A percentile compares a stretch with the other conserved stretches of the same genome.
Conservation (phyloP, 2,888 invertebrate species). For the Acleris holmiana region DNA sequence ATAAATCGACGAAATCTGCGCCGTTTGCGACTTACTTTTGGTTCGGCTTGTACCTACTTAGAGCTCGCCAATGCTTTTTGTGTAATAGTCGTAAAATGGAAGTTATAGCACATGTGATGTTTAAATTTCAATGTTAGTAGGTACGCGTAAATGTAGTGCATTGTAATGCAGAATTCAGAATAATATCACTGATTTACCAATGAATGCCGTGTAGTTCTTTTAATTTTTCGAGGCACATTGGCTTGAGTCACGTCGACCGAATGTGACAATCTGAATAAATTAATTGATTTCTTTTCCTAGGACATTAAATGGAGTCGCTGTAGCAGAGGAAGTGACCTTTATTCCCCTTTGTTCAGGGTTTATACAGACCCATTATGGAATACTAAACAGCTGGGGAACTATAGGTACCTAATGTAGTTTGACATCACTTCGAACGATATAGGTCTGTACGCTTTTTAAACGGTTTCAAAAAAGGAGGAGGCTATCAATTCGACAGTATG, state of each 20-base stretch:
- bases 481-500: no score
- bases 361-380: conserved; percentile 27
- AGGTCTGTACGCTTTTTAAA: not conserved
- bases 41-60: no score
- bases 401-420: conserved; percentile 9
- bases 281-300: conserved; percentile 64
- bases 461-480: no score
- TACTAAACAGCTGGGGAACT: conserved; percentile 25
- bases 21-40: no score
- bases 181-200: no score
- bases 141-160: no score
- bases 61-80: no score
- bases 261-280: conserved; percentile 54
- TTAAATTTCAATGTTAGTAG: no score
- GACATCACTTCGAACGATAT: conserved; percentile 2
- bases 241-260: conserved; percentile 48
- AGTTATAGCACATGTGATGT: no score
- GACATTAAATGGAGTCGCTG: conserved; percentile 52
- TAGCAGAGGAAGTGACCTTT: conserved; percentile 57
- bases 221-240: conserved; percentile 39
- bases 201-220: conserved; percentile 2
- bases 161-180: not conserved
- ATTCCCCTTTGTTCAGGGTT: conserved; percentile 40
- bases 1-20: no score
- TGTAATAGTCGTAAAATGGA: no score